Evolutionary conservation across 2,797 vertebrate species (phyloP), one percentile per base, ranked within the genome.

Genomic region (Rhinatrema bivittatum): DNA sequence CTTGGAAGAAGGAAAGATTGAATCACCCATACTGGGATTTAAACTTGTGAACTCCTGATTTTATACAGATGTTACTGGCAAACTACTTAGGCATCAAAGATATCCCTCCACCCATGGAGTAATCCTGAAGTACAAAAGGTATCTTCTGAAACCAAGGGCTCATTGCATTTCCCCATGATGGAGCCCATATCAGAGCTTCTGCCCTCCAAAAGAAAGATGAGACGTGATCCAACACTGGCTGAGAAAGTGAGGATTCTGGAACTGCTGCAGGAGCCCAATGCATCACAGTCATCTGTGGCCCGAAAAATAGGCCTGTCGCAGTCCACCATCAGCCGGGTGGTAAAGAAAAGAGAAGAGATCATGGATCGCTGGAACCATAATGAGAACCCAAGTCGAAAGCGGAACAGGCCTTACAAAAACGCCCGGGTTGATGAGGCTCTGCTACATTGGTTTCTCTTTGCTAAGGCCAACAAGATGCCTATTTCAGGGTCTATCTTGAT

Each of bases 341-440:
- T 45, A 40, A 55, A 48, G 18, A 55, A 49, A n/a, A 48, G 45
- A 14, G 52, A 43, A 10, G 32, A 47, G 14, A 55, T 55, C 8
- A 16, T 55, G 33, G 35, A 49, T n/a, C 39, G 37, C 7, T 55
- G 52, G 52, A 35, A 48, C 22, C 39, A 43, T 12, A 55, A 55
- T 20, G 41, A 48, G 22, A 55, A 55, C 24, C 52, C 46, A 13
- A 31, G 41, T 9, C 31, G 52, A 12, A 55, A 49, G 28, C 27
- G 46, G 14, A 43, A 39, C n/a, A 23, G 52, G 20, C 35, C 45
- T 12, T 47, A 47, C 29, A 55, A 55, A 23, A 39, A 55, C 19
- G 46, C 52, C 27, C 42, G 55, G 36, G 52, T 55, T 7, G 52
- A 55, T 7, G 52, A 43, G 32, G 52, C 52, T 7, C 16, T 55